phyloP scores from a whole-genome alignment of 2,797 vertebrate genomes.

The Parambassis ranga region DNA sequence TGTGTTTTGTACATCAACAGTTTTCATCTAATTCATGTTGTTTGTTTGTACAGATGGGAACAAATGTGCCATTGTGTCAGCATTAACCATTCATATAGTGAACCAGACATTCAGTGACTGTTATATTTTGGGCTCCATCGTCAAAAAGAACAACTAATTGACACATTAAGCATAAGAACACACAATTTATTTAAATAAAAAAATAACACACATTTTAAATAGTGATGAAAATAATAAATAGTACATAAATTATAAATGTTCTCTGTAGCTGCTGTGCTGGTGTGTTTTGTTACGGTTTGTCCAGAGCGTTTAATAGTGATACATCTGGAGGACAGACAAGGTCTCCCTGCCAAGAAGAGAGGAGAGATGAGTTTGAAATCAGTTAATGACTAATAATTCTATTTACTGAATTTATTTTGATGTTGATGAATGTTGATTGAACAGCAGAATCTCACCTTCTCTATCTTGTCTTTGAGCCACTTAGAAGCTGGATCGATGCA shows the following conservation, averaged over 20 bases:
- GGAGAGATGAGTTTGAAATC: not conserved
- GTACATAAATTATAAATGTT: not conserved
- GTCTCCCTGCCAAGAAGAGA: conserved; percentile 7
- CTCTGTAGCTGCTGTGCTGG: not conserved
- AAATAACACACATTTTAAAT: conserved; percentile 30
- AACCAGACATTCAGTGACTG: no score
- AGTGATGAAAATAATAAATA: conserved; percentile 43
- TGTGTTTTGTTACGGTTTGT: not conserved
- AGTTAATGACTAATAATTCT: no score
- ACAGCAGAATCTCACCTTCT: conserved; percentile 24
- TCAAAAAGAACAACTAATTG: not conserved
- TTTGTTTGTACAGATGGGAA: no score
- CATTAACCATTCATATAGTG: no score
- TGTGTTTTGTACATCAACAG: no score
- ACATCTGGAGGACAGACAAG: not conserved
- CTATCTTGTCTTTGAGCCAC: conserved; percentile 13
- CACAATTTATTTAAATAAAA: conserved; percentile 9
- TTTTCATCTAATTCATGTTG: no score
- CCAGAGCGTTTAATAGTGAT: fast-evolving
- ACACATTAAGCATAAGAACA: not conserved
- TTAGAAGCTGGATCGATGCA: not conserved
- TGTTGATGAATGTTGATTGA: no score
- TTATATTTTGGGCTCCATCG: not conserved
- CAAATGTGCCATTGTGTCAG: no score
- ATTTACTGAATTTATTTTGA: no score